Percentiles rank a stretch among this genome's conserved stretches.
Conservation (phyloP, 2,797 vertebrate species). For the Prunella strophiata region DNA sequence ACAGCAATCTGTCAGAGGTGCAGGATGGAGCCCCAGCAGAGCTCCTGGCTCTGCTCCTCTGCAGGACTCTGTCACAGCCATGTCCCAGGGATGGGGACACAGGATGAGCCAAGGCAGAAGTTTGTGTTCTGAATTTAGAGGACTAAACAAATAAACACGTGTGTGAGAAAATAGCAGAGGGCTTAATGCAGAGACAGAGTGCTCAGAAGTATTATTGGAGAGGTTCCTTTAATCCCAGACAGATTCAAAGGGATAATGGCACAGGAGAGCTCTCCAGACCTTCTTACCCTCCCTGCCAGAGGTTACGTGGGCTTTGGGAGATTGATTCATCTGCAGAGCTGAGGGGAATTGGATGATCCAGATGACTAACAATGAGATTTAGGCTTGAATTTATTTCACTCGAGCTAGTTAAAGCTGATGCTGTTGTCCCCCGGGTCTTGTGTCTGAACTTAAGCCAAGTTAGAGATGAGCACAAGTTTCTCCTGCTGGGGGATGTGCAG, state of each 20-base stretch:
- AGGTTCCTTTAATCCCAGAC: conserved; percentile 43
- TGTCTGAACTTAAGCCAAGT: background rate
- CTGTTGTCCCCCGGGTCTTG: background rate
- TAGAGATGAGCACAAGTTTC: background rate
- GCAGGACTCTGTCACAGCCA: fast-evolving
- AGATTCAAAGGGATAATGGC: background rate
- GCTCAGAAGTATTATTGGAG: conserved; percentile 13
- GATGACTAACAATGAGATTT: conserved; percentile 5
- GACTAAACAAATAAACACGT: conserved; percentile 39
- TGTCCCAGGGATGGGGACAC: background rate
- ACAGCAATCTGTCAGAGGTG: background rate
- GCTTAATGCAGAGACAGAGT: conserved; percentile 14
- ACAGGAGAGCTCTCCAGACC: background rate
- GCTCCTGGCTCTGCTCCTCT: background rate
- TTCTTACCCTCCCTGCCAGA: background rate
- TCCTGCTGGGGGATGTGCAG: background rate
- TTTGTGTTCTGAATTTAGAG: conserved; percentile 25
- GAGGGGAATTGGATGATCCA: conserved; percentile 15
- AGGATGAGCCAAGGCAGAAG: background rate
- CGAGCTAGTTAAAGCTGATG: background rate
- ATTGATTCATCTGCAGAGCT: background rate
- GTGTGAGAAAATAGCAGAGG: conserved; percentile 13
- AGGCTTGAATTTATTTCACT: background rate
- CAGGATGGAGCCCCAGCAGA: background rate
- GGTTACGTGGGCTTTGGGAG: background rate